Base-by-base conservation (phyloP, 2,888 invertebrate genomes). In the Drosophila anomelani region DNA sequence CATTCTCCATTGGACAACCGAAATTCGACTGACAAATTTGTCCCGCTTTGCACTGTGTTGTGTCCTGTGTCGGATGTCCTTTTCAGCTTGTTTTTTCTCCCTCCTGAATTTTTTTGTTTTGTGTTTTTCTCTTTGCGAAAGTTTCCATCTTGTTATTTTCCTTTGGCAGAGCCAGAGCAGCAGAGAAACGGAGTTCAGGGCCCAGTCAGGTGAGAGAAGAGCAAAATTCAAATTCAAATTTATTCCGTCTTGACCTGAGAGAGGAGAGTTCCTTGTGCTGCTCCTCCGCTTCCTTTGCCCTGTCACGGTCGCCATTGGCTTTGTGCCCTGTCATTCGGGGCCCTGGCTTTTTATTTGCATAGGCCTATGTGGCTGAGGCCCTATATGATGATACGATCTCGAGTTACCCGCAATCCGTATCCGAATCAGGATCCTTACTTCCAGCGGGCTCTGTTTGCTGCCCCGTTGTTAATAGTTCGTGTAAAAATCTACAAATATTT, bases 401-500 rank as follows among this genome's bases (percentile, higher is more conserved):
- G 73, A 73, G 72, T 84, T 86, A 76, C 75, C 59, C 56, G 59
- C 39, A 26, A 68, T 55, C 64, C 49, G 34, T 46, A 41, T 47
- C 34, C 53, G 46, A 53, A 59, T 54, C 36, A 73, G 66, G 63
- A 56, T 57, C 55, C 55, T 58, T 29, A 32, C 17, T 75, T 20
- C 36, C 61, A 41, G 51, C 54, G 64, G 64, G 47, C 20, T 39
- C 26, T 67, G 70, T 70, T 75, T 73, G 67, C 67, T 15, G 47
- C 29, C 51, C 34, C 51, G 51, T 51, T 51, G 51, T 86, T 92
- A 91, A 91, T 91, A 92, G 91, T 91, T 90, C 91, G 88, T 92
- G 91, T 91, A 92, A 91, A 92, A 92, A 91, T 90, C 86, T 91
- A 89, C 89, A 92, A 92, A 92, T 92, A 92, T 92, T 92, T 91